Evolutionary conservation across 2,888 invertebrate genomes (phyloP).

Genomic region (Dasypogon diadema): DNA sequence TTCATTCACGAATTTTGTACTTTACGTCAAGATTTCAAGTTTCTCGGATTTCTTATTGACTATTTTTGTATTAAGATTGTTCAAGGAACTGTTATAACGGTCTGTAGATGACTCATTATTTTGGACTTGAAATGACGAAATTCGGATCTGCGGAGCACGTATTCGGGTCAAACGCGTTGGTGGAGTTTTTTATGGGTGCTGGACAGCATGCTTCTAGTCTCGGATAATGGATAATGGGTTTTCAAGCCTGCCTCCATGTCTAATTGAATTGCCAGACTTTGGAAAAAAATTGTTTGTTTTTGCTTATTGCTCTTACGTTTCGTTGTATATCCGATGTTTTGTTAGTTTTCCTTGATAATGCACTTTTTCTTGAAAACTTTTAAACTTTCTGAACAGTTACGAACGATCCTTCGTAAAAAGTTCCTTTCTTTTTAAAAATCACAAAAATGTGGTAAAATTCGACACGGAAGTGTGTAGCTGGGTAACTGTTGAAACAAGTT

Average conservation of each 20-base stretch:
- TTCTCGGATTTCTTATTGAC: constrained; percentile 2
- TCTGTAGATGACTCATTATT: constrained; percentile 9
- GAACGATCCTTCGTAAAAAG: no score
- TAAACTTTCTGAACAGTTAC: no score
- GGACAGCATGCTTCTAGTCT: constrained; percentile 2
- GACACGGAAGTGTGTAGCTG: no score
- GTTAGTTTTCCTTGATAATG: no score
- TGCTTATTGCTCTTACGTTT: background rate
- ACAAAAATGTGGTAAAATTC: no score
- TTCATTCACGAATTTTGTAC: constrained; percentile 12
- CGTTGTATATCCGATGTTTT: no score
- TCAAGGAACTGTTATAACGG: constrained; percentile 1
- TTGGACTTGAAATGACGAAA: constrained; percentile 18
- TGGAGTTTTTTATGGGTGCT: background rate
- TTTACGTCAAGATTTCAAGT: background rate
- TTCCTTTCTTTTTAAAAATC: no score
- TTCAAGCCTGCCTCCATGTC: background rate
- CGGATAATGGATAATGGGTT: constrained; percentile 6
- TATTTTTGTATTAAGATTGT: background rate
- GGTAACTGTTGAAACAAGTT: no score
- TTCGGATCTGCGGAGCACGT: constrained; percentile 16
- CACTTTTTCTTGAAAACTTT: no score
- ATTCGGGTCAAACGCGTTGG: constrained; percentile 29
- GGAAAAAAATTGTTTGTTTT: background rate
- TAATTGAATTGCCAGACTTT: background rate